Percentiles rank a stretch among this genome's conserved stretches.
phyloP scores from a whole-genome alignment of 2,797 vertebrate genomes.

The Chelon labrosus region DNA sequence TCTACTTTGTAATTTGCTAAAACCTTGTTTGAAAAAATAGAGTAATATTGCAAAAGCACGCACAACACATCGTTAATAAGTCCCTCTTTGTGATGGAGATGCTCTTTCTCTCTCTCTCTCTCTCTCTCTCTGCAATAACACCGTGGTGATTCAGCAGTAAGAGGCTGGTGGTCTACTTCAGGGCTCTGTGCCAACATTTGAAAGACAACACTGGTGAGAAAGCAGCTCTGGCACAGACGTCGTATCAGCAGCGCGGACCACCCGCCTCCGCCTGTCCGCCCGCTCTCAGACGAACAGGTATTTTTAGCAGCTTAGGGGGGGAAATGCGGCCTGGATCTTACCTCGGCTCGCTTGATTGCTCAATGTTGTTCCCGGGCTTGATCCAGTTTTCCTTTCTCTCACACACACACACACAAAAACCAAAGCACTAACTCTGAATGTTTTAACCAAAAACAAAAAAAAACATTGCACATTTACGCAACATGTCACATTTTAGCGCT shows the following conservation, averaged over 20 bases:
- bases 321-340: constrained; percentile 33
- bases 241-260: constrained; percentile 55
- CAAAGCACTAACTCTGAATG: too few relatives aligned
- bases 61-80: not conserved
- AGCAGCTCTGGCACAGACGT: constrained; percentile 45
- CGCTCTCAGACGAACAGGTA: constrained; percentile 59
- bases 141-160: constrained; percentile 44
- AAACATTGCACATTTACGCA: not conserved
- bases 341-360: constrained; percentile 39
- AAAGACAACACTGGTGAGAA: constrained; percentile 79
- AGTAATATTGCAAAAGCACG: too few relatives aligned
- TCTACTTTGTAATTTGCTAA: too few relatives aligned
- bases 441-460: not conserved
- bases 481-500: too few relatives aligned
- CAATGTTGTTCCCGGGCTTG: constrained; percentile 21
- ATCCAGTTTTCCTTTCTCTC: constrained; percentile 8
- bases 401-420: constrained; percentile 11
- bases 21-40: too few relatives aligned
- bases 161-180: constrained; percentile 27
- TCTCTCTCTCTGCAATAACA: not conserved
- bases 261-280: constrained; percentile 42
- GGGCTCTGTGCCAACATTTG: constrained; percentile 57
- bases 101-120: not conserved
- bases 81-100: not conserved
- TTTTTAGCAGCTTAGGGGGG: constrained; percentile 61